A percentile compares a stretch with the other conserved stretches of the same genome.
Evolutionary conservation across 2,113 vertebrate species (phyloP).

Genomic region (Engraulis encrasicolus): DNA sequence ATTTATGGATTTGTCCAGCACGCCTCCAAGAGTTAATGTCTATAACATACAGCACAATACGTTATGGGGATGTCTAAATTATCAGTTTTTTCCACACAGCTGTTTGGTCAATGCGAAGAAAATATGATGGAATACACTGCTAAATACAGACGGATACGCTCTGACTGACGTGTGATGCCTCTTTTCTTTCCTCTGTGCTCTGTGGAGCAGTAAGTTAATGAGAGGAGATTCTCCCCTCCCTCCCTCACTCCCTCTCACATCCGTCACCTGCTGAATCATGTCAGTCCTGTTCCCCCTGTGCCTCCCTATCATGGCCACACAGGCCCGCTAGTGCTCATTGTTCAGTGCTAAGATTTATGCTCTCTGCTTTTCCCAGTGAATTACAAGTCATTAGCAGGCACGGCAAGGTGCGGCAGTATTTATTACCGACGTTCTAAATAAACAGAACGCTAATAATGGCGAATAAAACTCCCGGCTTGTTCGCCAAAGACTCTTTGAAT

Average conservation of each 20-base stretch:
- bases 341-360: neutral
- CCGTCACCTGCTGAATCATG: constrained; percentile 16
- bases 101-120: neutral
- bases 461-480: neutral
- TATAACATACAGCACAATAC: neutral
- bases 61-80: neutral
- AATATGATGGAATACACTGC: neutral
- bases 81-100: neutral
- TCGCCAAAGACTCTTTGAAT: neutral
- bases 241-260: neutral
- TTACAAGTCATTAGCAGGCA: neutral
- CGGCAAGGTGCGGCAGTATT: neutral
- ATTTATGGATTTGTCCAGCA: neutral
- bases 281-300: neutral
- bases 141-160: neutral
- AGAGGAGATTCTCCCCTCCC: neutral
- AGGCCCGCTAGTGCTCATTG: neutral
- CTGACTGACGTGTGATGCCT: neutral
- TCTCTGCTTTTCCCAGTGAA: neutral
- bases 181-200: neutral
- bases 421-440: neutral
- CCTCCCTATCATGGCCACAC: neutral
- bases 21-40: neutral
- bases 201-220: neutral
- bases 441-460: neutral